Conservation (phyloP, 2,113 vertebrate genomes). For the Morone chrysops region DNA sequence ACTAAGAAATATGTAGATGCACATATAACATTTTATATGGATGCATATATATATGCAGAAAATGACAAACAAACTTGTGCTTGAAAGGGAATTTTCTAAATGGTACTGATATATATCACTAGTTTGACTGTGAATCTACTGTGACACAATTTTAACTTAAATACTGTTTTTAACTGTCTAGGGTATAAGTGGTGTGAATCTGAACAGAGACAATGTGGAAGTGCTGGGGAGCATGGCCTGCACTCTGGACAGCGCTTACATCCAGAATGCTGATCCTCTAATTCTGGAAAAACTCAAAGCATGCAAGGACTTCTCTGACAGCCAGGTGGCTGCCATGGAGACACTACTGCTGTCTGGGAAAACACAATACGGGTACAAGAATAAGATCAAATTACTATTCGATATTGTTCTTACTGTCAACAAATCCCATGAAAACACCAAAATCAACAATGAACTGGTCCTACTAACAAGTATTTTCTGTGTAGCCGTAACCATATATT, state of each 20-base stretch:
- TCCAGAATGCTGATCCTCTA: conserved; percentile 69
- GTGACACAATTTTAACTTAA: neutral
- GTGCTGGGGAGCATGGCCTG: conserved; percentile 80
- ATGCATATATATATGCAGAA: neutral
- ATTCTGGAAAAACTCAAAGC: conserved; percentile 79
- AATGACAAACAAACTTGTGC: neutral
- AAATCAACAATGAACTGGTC: no score
- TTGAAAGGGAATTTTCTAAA: neutral
- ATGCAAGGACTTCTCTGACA: conserved; percentile 68
- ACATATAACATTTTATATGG: neutral
- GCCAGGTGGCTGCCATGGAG: conserved; percentile 73
- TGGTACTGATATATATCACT: neutral
- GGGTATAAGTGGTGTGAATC: conserved; percentile 61
- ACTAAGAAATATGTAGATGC: neutral
- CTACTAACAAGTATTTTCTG: no score
- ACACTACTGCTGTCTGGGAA: conserved; percentile 58
- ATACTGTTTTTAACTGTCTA: conserved; percentile 15
- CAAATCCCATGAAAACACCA: neutral
- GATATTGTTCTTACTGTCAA: neutral
- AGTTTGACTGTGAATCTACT: neutral
- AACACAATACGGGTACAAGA: conserved; percentile 68
- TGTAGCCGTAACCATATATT: no score
- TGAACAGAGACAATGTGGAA: conserved; percentile 67
- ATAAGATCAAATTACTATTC: neutral
- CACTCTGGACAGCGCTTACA: conserved; percentile 68